Evolutionary conservation across 2,797 vertebrate genomes (phyloP), one percentile per base, ranked within the genome.

Genomic region (Acrossocheilus wenchowensis): DNA sequence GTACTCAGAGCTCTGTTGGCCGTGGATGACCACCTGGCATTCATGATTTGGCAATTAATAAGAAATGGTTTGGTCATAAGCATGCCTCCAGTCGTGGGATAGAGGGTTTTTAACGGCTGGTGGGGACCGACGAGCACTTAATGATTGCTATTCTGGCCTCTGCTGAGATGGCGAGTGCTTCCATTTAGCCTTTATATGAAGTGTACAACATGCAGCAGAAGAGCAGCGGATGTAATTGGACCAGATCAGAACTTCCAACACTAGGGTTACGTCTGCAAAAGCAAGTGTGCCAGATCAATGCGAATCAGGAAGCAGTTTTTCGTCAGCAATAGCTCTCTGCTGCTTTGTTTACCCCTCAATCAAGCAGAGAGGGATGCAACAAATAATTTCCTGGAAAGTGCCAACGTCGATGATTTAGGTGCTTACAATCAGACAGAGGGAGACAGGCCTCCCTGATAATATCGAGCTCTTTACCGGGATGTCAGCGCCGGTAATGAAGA

Each of bases 381-480:
- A 91, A 91, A 91, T 89, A 90, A 93, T 92, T 93, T 92, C 92
- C 92, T 93, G 90, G 79, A 89, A 92, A 91, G 89, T 92, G 90
- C 89, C 90, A 87, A 79, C 81, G 71, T 82, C 79, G 79, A 92
- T 93, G 87, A 91, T 92, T 91, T 92, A 78, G 89, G 90, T 87
- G 85, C 80, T 60, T 86, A 88, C 66, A 90, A 90, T 90, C 75
- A 85, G 79, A 62, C 78, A 72, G 73, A 90, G 89, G 90, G 88
- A 90, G 88, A 75, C 72, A n/a, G 68, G 71, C 77, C 85, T 88
- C 87, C 88, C 88, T 73, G 87, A 85, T 90, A 90, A 90, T 89
- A 92, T 87, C 69, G 87, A 92, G 86, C 82, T 78, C 86, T 88
- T 91, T 89, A 84, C 78, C 60, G 72, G 34, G 80, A 90, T 83